Base-by-base conservation (phyloP, 1,140 invertebrate species). In the Eumeta japonica region DNA sequence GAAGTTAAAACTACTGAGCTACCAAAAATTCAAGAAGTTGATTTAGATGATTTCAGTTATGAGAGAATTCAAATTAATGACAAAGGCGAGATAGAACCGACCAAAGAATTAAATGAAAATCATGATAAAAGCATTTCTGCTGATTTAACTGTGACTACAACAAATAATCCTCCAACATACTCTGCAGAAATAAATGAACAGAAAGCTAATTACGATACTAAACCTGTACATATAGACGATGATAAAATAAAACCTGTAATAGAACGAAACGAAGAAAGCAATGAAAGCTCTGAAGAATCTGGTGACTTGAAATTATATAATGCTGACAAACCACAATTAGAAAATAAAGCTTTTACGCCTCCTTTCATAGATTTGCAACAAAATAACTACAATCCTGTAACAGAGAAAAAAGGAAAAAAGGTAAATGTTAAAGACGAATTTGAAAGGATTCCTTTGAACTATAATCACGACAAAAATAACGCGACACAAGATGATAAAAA, bases 361-460 rank as follows among this genome's bases (percentile, higher is more conserved):
- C n/a, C n/a, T n/a, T n/a, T n/a, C n/a, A n/a, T n/a, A n/a, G n/a
- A n/a, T n/a, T n/a, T n/a, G n/a, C n/a, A n/a, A n/a, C n/a, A n/a
- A n/a, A n/a, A n/a, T n/a, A n/a, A n/a, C n/a, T n/a, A n/a, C n/a
- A n/a, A n/a, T n/a, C n/a, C n/a, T n/a, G n/a, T n/a, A n/a, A n/a
- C n/a, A n/a, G 9, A 27, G n/a, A 27, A n/a, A n/a, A n/a, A n/a
- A n/a, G n/a, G n/a, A 27, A 17, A 35, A 15, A 5, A 28, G 37
- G 44, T 39, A 38, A 46, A 46, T 39, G 48, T 70, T 5, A 77
- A 77, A 46, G 59, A 75, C 51, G 56, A 77, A 41, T 73, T 75
- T 48, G 72, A 75, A 61, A 58, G 65, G 48, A 74, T 76, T 36
- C 72, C 75, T 16, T 44, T 63, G 29, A 48, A 75, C 57, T 74